Evolutionary conservation across 2,797 vertebrate species (phyloP), one percentile per base, ranked within the genome.

Genomic region (Dendrocincla tyrannina): DNA sequence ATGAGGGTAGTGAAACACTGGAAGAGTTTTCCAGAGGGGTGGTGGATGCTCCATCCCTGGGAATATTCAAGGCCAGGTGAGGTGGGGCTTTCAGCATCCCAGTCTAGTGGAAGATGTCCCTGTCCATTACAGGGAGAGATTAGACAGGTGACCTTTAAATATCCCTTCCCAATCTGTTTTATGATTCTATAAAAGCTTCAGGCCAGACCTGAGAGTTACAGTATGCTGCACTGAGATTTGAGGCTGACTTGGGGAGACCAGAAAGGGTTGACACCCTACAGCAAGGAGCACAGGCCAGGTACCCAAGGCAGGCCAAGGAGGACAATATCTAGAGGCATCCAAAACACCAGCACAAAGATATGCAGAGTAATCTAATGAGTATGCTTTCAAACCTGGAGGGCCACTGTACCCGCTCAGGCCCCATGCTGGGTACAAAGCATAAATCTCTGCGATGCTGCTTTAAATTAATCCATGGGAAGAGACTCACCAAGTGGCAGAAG

Each of bases 391-490:
- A 4, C 13, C 19, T 49, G 53, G 8, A 70, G 55, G 50, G 55
- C 20, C 41, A 37, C 10, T 62, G 37, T 37, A 14, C 23, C 32
- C 0, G 0, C 55, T 74, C 25, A 32, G 60, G 37, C 16, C 52
- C n/a, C 35, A n/a, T 3, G 14, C 39, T 3, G 5, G n/a, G 24
- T 62, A 59, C 0, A 0, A 72, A 88, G 59, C 30, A 20, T 23
- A 47, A 68, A 78, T 62, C 68, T 49, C 66, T 67, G 75, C 2
- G 0, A n/a, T 7, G 28, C 28, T 53, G 10, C 47, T 79, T 70
- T 68, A 80, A 83, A 94, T 91, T 72, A 91, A 94, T 92, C 93
- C 93, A 59, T 14, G 39, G 55, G 67, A 97, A 93, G 24, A 55
- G 25, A 30, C 39, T 67, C 4, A 0, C 39, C 59, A 39, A 92